These are phyloP conservation scores for Propsilocerus akamusi DNA, from an alignment of 1,140 invertebrate species.

Conservation along the genomic window DNA sequence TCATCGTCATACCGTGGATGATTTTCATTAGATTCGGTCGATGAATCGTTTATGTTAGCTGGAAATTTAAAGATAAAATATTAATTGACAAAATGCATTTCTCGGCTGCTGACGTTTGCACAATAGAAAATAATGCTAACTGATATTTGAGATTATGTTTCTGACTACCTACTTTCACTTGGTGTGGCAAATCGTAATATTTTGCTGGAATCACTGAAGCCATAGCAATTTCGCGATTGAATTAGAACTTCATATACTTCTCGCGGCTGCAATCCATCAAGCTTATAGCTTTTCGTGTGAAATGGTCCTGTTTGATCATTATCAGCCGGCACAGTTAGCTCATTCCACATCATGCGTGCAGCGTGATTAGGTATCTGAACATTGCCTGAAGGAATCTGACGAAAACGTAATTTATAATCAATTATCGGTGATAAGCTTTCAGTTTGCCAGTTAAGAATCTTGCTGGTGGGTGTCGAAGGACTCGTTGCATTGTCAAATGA, in stretches of 20 bases:
- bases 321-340: slow-evolving; percentile 41
- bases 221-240: slow-evolving; percentile 44
- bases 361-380: slow-evolving; percentile 11
- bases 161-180: slow-evolving; percentile 33
- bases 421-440: slow-evolving; percentile 46
- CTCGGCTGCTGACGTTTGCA: too few species aligned
- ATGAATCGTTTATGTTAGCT: not conserved
- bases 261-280: slow-evolving; percentile 38
- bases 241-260: slow-evolving; percentile 46
- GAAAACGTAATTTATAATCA: slow-evolving; percentile 45
- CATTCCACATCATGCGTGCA: slow-evolving; percentile 32
- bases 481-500: slow-evolving; percentile 31
- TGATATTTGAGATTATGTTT: too few species aligned
- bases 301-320: slow-evolving; percentile 28
- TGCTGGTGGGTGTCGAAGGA: slow-evolving; percentile 24
- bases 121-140: too few species aligned
- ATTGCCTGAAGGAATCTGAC: slow-evolving; percentile 20
- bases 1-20: not conserved
- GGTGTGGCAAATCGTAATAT: slow-evolving; percentile 42
- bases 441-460: slow-evolving; percentile 49
- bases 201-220: slow-evolving; percentile 43
- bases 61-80: too few species aligned
- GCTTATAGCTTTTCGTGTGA: slow-evolving; percentile 40
- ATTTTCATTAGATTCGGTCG: not conserved
- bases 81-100: too few species aligned